Base-by-base conservation (phyloP, 2,888 invertebrate genomes). In the Epirrita christyi region DNA sequence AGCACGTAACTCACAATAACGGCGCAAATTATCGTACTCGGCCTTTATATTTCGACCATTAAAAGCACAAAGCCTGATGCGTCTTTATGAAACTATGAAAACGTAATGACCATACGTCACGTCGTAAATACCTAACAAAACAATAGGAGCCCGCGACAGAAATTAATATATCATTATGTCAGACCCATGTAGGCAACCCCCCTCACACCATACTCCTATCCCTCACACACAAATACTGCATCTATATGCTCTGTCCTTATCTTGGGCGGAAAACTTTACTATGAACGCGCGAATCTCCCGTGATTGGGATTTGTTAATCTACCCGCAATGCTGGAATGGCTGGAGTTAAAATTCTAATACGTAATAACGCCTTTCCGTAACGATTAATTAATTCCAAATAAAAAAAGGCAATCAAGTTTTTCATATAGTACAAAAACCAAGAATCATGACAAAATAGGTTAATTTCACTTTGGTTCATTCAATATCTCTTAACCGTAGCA, bases 131-230 rank as follows among this genome's bases (percentile, higher is more conserved):
- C 89, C 88, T 87, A 86, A 83, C 88, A 86, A 90, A 90, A 91
- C 91, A 92, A 92, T 88, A 75, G 88, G 69, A 79, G 86, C 83
- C 72, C 78, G 85, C 86, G 89, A 88, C 88, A 89, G 89, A 91
- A 91, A 92, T 92, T 92, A 92, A 92, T 92, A 91, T 88, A 92
- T 92, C 92, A 92, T 92, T 92, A 91, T 89, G 92, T 91, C 92
- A 92, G 83, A 81, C 82, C 84, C 92, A 92, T 83, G 77, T 82
- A 82, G 73, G 72, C 72, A 79, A 72, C 78, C 78, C 82, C 28
- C 77, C 81, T 71, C 74, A 72, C 71, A 56, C 52, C 49, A 64
- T 69, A 60, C 46, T 14, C 11, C 72, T 53, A 51, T 82, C 85
- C 66, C 75, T 36, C 60, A 81, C 74, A 46, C 53, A 42, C 73